These are phyloP conservation scores for Danio aesculapii DNA, from an alignment of 2,797 vertebrate genomes.

Conservation along the genomic window DNA sequence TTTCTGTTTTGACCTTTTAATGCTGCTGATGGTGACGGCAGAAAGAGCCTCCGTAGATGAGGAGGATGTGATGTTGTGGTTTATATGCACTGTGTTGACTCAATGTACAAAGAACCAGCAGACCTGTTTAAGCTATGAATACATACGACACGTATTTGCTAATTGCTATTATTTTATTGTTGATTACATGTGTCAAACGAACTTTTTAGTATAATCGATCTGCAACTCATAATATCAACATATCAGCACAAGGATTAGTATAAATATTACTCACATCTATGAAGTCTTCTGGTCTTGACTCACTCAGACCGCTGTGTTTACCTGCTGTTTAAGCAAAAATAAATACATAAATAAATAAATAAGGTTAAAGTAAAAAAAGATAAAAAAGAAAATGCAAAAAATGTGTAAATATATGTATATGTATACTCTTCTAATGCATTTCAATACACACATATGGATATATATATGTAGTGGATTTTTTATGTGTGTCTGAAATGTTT, in stretches of 20 bases:
- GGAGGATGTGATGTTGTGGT: conserved; percentile 13
- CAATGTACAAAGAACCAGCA: conserved; percentile 47
- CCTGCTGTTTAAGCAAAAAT: conserved; percentile 60
- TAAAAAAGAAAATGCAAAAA: conserved; percentile 60
- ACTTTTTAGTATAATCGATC: not conserved
- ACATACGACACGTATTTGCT: not conserved
- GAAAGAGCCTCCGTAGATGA: conserved; percentile 32
- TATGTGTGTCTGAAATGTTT: not conserved
- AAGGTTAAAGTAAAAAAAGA: conserved; percentile 59
- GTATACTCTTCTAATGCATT: conserved; percentile 42
- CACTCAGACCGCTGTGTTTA: conserved; percentile 54
- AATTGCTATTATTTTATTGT: conserved; percentile 14
- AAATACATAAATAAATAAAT: conserved; percentile 69
- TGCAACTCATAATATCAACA: conserved; percentile 37
- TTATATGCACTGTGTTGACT: conserved; percentile 12
- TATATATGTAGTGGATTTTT: conserved; percentile 1
- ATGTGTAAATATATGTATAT: conserved; percentile 76
- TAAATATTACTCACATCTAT: conserved; percentile 46
- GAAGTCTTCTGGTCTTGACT: conserved; percentile 52
- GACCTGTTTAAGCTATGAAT: conserved; percentile 22
- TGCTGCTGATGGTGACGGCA: not conserved
- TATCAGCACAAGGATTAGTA: conserved; percentile 46
- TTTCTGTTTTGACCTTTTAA: not conserved
- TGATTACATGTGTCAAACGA: not conserved
- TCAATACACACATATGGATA: not conserved